Conservation (phyloP, 2,888 invertebrate species). For the Drosophila melanosoma region DNA sequence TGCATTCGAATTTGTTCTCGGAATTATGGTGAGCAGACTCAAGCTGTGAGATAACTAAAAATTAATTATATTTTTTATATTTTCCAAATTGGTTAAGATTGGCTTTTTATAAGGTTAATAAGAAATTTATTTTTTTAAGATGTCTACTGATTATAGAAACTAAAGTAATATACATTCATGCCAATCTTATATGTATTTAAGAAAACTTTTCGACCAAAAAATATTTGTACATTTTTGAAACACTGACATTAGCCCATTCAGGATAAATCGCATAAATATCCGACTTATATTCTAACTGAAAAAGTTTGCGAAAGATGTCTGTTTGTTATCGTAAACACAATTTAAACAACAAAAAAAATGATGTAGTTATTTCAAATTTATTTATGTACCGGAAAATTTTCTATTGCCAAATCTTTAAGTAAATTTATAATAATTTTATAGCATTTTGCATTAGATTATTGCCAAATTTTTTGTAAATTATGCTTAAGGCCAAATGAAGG, state of each 20-base stretch:
- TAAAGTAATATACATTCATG: too few species aligned
- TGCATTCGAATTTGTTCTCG: conserved; percentile 36
- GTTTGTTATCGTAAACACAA: not conserved
- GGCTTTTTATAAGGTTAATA: not conserved
- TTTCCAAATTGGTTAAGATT: not conserved
- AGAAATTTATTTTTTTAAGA: not conserved
- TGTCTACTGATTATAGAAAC: too few species aligned
- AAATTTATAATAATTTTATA: not conserved
- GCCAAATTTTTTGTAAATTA: conserved; percentile 9
- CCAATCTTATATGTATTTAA: too few species aligned
- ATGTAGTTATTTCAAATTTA: not conserved
- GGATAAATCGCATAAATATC: not conserved
- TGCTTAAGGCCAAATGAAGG: conserved; percentile 11
- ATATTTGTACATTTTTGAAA: too few species aligned
- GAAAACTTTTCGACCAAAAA: too few species aligned
- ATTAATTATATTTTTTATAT: not conserved
- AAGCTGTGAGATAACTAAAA: not conserved
- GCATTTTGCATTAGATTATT: conserved; percentile 14
- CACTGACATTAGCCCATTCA: too few species aligned
- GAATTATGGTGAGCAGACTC: conserved; percentile 2
- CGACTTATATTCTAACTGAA: fast-evolving
- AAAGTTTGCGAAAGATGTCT: too few species aligned
- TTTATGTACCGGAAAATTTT: not conserved
- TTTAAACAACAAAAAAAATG: not conserved
- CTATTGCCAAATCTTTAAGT: not conserved